Percentiles rank a stretch among this genome's conserved stretches.
Evolutionary conservation across 2,888 invertebrate species (phyloP).

Genomic region (Andrena chrysosceles): DNA sequence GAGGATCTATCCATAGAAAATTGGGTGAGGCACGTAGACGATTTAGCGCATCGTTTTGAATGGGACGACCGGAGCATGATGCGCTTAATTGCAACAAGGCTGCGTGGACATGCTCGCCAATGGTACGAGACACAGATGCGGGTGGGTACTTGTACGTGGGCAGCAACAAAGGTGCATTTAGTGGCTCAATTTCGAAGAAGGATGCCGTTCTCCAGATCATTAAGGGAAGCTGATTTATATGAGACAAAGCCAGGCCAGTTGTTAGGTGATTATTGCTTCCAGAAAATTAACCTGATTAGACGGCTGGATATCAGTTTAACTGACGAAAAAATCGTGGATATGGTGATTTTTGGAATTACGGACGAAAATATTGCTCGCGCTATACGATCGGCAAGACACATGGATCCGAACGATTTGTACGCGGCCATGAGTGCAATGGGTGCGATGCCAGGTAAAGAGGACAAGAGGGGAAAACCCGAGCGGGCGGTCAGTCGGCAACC

Average conservation of each 20-base stretch:
- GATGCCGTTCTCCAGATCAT: constrained; percentile 12
- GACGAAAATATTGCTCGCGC: constrained; percentile 14
- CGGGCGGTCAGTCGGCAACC: not conserved
- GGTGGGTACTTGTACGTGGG: not conserved
- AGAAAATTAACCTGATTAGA: constrained; percentile 21
- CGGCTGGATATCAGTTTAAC: not conserved
- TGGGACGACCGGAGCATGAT: constrained; percentile 11
- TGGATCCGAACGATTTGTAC: constrained; percentile 3
- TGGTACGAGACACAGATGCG: constrained; percentile 22
- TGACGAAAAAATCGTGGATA: constrained; percentile 15
- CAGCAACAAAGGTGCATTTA: not conserved
- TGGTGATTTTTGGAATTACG: constrained; percentile 23
- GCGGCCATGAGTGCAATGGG: constrained; percentile 13
- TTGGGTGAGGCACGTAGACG: constrained; percentile 18
- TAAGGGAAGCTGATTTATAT: constrained; percentile 14
- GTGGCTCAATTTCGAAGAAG: not conserved
- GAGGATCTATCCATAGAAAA: constrained; percentile 10
- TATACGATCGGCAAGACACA: not conserved
- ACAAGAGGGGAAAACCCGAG: not conserved
- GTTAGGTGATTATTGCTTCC: constrained; percentile 29
- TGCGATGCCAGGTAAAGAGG: not conserved
- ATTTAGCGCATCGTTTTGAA: not conserved
- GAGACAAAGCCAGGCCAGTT: constrained; percentile 6
- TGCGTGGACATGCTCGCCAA: constrained; percentile 7
- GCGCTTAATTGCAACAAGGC: constrained; percentile 2